Evolutionary conservation across 2,888 invertebrate genomes (phyloP).

Genomic region (Diaphora mendica): DNA sequence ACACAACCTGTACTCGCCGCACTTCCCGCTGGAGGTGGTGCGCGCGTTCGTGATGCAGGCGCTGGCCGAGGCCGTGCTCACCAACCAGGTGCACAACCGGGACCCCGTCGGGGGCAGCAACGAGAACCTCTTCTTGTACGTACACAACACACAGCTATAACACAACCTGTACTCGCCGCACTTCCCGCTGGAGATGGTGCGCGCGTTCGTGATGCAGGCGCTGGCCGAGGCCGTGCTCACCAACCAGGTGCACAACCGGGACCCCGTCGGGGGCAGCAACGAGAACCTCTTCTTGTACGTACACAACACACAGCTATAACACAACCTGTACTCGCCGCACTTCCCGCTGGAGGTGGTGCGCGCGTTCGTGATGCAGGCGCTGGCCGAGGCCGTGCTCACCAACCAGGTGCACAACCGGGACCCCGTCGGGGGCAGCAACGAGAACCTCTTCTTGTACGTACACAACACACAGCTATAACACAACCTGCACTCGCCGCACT

Average conservation of each 20-base stretch:
- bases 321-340: slow-evolving; percentile 95
- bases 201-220: slow-evolving; percentile 97
- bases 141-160: too few relatives aligned
- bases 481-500: slow-evolving; percentile 95
- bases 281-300: slow-evolving; percentile 98
- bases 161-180: slow-evolving; percentile 95
- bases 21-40: slow-evolving; percentile 96
- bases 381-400: slow-evolving; percentile 96
- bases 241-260: slow-evolving; percentile 98
- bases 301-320: too few relatives aligned
- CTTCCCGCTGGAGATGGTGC: slow-evolving; percentile 96
- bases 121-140: slow-evolving; percentile 98
- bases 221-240: slow-evolving; percentile 96
- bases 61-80: slow-evolving; percentile 95
- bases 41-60: slow-evolving; percentile 97
- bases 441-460: slow-evolving; percentile 98
- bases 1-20: slow-evolving; percentile 95
- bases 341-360: slow-evolving; percentile 97
- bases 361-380: slow-evolving; percentile 96
- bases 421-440: slow-evolving; percentile 98
- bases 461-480: too few relatives aligned
- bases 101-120: slow-evolving; percentile 99
- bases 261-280: slow-evolving; percentile 98
- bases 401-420: slow-evolving; percentile 98
- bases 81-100: slow-evolving; percentile 97